Evolutionary conservation across 2,113 vertebrate species (phyloP).

Genomic region (Ciconia maguari): DNA sequence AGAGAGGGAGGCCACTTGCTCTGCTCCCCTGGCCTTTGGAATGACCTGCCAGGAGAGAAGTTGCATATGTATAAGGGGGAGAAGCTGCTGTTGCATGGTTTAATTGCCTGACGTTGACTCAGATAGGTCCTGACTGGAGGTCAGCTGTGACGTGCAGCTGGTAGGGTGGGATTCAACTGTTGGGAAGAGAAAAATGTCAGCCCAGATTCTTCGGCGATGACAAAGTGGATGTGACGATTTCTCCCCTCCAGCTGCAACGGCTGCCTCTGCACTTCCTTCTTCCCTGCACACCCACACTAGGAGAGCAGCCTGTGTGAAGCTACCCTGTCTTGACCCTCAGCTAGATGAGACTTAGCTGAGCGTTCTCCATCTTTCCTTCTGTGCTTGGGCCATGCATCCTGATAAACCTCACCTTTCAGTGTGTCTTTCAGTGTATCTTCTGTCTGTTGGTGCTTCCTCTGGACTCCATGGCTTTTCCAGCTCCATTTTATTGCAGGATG

Average conservation of each 20-base stretch:
- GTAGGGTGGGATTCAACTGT: conserved; percentile 48
- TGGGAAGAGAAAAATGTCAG: conserved; percentile 46
- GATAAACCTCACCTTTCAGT: background rate
- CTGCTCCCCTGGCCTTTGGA: background rate
- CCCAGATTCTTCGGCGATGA: background rate
- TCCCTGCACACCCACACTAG: background rate
- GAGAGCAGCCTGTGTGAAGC: conserved; percentile 17
- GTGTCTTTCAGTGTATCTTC: background rate
- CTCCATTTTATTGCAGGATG: background rate
- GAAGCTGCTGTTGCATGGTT: background rate
- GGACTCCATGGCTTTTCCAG: background rate
- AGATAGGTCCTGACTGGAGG: conserved; percentile 57
- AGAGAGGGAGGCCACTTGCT: background rate
- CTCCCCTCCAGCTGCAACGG: conserved; percentile 24
- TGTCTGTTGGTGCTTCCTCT: background rate
- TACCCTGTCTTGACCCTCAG: background rate
- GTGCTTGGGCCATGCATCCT: background rate
- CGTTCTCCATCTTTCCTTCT: conserved; percentile 2
- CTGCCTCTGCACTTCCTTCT: background rate
- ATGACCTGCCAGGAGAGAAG: background rate
- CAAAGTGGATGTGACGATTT: conserved; percentile 31
- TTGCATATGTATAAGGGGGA: background rate
- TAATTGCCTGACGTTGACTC: background rate
- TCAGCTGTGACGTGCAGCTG: conserved; percentile 63
- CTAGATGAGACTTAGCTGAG: background rate